Base-by-base conservation (phyloP, 2,113 vertebrate genomes). In the Propithecus coquereli region DNA sequence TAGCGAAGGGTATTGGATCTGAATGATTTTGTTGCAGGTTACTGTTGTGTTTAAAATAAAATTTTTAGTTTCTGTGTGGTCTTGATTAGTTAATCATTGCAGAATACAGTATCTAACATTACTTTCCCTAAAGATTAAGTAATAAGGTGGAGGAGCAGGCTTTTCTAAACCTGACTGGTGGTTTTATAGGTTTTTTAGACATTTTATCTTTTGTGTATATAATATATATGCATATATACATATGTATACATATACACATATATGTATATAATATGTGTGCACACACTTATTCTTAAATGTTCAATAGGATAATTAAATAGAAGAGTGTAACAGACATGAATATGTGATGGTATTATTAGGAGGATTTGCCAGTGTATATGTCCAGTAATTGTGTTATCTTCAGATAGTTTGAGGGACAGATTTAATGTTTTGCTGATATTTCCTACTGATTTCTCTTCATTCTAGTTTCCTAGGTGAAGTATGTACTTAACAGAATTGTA, bases 111-210 rank as follows among this genome's bases (percentile, higher is more conserved):
- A 79, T 68, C 47, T 85, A 73, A 73, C 25, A 22, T 6, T 63
- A 40, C 73, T 92, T 87, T 84, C 71, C 16, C 37, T 89, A 59
- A 81, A 94, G 57, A 52, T 34, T 57, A 92, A 95, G 57, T 27
- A 84, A 0, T 79, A 45, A 88, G 65, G 17, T 61, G 0, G 30
- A 82, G 32, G 25, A 17, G 77, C 32, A 79, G 16, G 3, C 68
- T 95, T 94, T 88, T 74, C 30, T 94, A 74, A 93, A 93, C 32
- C 59, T 94, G 66, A 37, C 54, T 83, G 17, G 63, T 90, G 27
- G 52, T 93, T 87, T 63, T 81, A 5, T 77, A 12, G 80, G 9
- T 74, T 90, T 92, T 87, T 65, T 1, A 74, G 6, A 74, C n/a
- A 43, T 79, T 59, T 63, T 43, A 0, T 68, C 43, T 83, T 88